Evolutionary conservation across 1,140 invertebrate species (phyloP).

Genomic region (Pachypsylla venusta): DNA sequence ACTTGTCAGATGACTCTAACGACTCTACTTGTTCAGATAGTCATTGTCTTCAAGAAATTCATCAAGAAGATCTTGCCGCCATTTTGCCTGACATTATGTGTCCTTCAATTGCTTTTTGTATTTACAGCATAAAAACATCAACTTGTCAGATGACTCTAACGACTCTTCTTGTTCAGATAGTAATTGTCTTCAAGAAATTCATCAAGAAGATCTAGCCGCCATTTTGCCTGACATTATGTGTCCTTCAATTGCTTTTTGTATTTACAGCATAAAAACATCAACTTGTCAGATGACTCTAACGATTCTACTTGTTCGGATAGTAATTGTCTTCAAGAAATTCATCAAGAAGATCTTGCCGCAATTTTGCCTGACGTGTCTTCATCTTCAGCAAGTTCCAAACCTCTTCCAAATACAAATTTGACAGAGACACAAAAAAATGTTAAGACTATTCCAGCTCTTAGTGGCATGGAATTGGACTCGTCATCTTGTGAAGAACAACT

Average conservation of each 20-base stretch:
- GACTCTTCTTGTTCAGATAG: no score
- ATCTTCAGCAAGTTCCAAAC: conserved; percentile 24
- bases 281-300: no score
- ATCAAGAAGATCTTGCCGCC: conserved; percentile 49
- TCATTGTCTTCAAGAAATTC: conserved; percentile 37
- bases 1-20: no score
- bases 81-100: conserved; percentile 47
- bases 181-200: conserved; percentile 36
- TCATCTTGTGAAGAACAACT: conserved; percentile 48
- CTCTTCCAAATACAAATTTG: conserved; percentile 7
- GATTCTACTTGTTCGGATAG: no score
- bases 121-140: no score
- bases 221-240: conserved; percentile 47
- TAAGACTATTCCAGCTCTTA: conserved; percentile 1
- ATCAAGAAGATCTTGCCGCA: conserved; percentile 49
- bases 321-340: conserved; percentile 36
- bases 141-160: no score
- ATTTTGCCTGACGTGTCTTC: conserved; percentile 43
- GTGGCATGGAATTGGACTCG: conserved; percentile 9
- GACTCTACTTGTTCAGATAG: no score
- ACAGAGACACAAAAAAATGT: conserved; percentile 1
- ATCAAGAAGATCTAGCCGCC: conserved; percentile 49
- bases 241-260: no score
- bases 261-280: no score
- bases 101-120: no score